Evolutionary conservation across 2,888 invertebrate genomes (phyloP), one percentile per base, ranked within the genome.

Genomic region (Chalcosyrphus nemorum): DNA sequence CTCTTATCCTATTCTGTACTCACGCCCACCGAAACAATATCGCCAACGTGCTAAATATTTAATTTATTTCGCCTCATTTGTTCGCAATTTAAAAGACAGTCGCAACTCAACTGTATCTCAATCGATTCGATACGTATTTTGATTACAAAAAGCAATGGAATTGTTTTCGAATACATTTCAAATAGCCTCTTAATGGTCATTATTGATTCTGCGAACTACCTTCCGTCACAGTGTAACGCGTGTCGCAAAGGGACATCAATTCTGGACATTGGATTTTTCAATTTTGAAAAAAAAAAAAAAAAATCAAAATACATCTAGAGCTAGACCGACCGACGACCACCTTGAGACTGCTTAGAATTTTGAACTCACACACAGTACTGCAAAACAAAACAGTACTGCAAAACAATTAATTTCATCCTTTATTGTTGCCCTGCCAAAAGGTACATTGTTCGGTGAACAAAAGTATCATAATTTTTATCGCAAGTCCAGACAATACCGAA

Each of bases 391-490:
- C 80, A 75, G 78, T 82, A 38, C 78, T 21, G 47, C 47, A 50
- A 59, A 24, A 84, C 74, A 84, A 84, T 80, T 84, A 80, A 84
- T 84, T 84, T 75, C 21, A 24, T 65, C 65, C 80, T 56, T 72
- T 45, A 71, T 59, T 70, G 57, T 59, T 70, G 27, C 52, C 11
- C 38, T 75, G 63, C 52, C 43, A 41, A 24, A 72, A 50, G 13
- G 68, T 56, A 54, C 59, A 84, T 84, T 84, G 84, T 84, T 71
- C 59, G 27, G 6, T 21, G 52, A 45, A 84, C 84, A 84, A 80
- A 84, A 84, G 84, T 84, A 75, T 80, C 74, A 68, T 80, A 74
- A 84, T 80, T 84, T 84, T 80, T 75, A 84, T 84, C 52, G 84
- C 80, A 80, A 81, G 56, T 63, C 70, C 74, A 45, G 38, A 80